Evolutionary conservation across 37 sponge, comb jelly and placozoan species (phyloP), one percentile per base, ranked within the genome.

Genomic region (Hormiphora californensis): DNA sequence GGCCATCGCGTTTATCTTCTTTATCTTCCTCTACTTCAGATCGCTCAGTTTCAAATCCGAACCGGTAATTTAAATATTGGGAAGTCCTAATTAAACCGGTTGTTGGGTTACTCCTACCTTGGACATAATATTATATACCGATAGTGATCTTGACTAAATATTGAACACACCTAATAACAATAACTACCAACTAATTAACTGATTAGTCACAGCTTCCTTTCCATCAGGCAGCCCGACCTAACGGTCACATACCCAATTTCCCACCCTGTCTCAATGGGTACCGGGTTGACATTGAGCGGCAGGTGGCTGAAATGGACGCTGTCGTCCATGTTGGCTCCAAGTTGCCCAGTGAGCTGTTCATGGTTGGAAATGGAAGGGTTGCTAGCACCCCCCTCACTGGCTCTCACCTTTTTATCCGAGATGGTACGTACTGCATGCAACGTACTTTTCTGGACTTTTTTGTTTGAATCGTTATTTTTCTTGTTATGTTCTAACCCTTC

Each of bases 241-340:
- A 25, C 7, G n/a, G 3, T 5, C 61, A 12, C 5, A 30, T 57
- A 57, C 30, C 61, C 12, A 73, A 73, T 30, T 73, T 73, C 81
- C 81, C 81, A 3, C 81, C 41, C 81, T 73, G 81, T 73, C 35
- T 73, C 46, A 43, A 33, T 22, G 81, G 81, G 22, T 73, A 73
- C 46, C 8, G 81, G 25, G 43, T 46, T 15, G 44, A 73, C 25
- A 15, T 73, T 1, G 81, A 73, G 81, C 35, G 35, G 9, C 46
- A 43, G 25, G 41, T 46, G 7, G 46, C 36, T 27, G 81, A 73
- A 1, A 27, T 73, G 81, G 81, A 73, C 46, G 44, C 43, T 27
- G 44, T 73, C 27, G 39, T 73, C 44, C 40, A 73, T 28, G 27
- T 73, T 22, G 81, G 81, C 8, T 9, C 81, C 23, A 73, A 73